These are phyloP conservation scores for Mimas tiliae DNA, from an alignment of 2,888 invertebrate species.

Conservation along the genomic window DNA sequence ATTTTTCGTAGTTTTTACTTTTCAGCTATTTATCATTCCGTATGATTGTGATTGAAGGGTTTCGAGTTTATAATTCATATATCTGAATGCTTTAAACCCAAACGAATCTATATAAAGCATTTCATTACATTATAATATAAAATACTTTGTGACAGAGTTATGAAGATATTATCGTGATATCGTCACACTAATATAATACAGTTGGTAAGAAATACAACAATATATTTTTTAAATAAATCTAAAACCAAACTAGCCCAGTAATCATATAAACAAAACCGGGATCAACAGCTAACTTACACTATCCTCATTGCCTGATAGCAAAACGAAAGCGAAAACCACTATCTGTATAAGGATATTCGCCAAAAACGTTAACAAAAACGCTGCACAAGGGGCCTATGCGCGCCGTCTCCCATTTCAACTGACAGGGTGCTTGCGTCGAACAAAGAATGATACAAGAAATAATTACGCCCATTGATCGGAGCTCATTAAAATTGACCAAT, in stretches of 20 bases:
- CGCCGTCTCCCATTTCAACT: slow-evolving; percentile 58
- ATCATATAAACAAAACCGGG: neutral
- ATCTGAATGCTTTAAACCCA: too few species aligned
- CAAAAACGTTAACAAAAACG: slow-evolving; percentile 72
- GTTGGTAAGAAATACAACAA: neutral
- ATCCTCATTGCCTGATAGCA: slow-evolving; percentile 32
- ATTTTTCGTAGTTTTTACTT: neutral
- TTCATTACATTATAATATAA: too few species aligned
- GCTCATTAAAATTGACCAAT: slow-evolving; percentile 81
- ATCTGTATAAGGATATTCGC: slow-evolving; percentile 65
- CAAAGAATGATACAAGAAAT: slow-evolving; percentile 80
- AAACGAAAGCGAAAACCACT: slow-evolving; percentile 13
- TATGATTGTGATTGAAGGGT: neutral
- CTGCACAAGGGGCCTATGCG: slow-evolving; percentile 58
- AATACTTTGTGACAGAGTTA: too few species aligned
- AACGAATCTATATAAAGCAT: too few species aligned
- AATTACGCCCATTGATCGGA: slow-evolving; percentile 83
- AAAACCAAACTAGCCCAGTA: neutral
- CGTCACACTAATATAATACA: too few species aligned
- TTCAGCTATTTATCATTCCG: slow-evolving; percentile 7
- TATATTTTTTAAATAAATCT: neutral
- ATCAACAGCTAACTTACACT: slow-evolving; percentile 25
- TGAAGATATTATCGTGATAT: too few species aligned
- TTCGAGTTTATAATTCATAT: too few species aligned
- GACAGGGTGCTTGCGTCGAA: slow-evolving; percentile 71